Evolutionary conservation across 1,140 invertebrate species (phyloP).

Genomic region (Sitodiplosis mosellana): DNA sequence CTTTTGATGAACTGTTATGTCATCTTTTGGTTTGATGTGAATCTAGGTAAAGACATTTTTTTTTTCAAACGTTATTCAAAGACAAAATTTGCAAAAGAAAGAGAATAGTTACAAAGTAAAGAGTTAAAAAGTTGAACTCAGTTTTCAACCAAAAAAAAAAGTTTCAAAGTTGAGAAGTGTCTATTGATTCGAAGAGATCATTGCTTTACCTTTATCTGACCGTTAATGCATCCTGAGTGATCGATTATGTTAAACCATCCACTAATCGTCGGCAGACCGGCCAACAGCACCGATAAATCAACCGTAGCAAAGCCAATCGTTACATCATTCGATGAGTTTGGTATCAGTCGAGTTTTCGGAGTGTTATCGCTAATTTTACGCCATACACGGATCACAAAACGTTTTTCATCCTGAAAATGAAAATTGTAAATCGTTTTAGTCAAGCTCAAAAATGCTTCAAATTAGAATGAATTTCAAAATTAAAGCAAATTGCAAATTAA

Average conservation of each 20-base stretch:
- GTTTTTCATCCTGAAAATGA: conserved; percentile 31
- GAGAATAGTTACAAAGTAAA: no score
- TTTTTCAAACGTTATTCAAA: no score
- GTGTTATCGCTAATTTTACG: conserved; percentile 22
- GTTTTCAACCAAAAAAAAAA: no score
- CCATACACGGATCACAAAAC: conserved; percentile 40
- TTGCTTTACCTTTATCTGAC: conserved; percentile 37
- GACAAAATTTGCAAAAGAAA: no score
- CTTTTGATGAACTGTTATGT: no score
- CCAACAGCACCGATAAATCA: conserved; percentile 32
- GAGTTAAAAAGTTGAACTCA: no score
- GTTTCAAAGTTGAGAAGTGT: no score
- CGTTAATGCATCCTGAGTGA: conserved; percentile 36
- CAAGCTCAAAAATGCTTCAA: not conserved
- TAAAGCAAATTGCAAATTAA: not conserved
- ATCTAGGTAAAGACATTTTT: no score
- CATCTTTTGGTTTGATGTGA: no score
- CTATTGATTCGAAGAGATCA: no score
- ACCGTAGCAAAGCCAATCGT: conserved; percentile 39
- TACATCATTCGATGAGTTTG: conserved; percentile 29
- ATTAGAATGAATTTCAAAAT: no score
- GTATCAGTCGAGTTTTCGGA: conserved; percentile 11
- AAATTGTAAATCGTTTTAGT: not conserved
- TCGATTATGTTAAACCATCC: conserved; percentile 44
- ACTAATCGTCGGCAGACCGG: conserved; percentile 30